Evolutionary conservation across 2,797 vertebrate species (phyloP).

Genomic region (Neostethus bicornis): DNA sequence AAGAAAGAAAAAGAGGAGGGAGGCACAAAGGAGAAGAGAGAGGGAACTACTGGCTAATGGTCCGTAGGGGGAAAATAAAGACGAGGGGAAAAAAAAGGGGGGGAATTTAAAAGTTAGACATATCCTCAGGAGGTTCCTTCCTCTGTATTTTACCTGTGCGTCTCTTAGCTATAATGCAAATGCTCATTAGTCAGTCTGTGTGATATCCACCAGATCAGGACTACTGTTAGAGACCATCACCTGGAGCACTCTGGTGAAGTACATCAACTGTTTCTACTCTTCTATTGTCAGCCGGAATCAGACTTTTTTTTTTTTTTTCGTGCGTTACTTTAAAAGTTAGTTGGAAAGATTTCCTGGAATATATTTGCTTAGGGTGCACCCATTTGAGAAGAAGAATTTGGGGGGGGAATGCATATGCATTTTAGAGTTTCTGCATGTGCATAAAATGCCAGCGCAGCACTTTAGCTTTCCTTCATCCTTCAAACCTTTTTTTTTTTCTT

Average conservation of each 20-base stretch:
- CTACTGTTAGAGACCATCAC: constrained; percentile 67
- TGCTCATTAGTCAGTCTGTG: constrained; percentile 84
- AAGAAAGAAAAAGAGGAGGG: constrained; percentile 65
- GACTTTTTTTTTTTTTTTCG: constrained; percentile 36
- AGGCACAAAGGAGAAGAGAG: constrained; percentile 45
- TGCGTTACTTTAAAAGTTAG: constrained; percentile 72
- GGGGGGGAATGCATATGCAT: constrained; percentile 70
- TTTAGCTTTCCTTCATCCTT: constrained; percentile 68
- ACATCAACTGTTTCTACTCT: constrained; percentile 53
- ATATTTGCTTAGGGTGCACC: constrained; percentile 75
- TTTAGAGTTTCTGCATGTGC: constrained; percentile 73
- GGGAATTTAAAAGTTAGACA: constrained; percentile 77
- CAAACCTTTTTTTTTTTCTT: constrained; percentile 61
- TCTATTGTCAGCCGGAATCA: constrained; percentile 57
- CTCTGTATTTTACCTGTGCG: constrained; percentile 74
- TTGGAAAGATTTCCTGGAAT: constrained; percentile 68
- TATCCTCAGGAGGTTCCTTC: constrained; percentile 84
- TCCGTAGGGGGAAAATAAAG: constrained; percentile 70
- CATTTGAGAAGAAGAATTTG: constrained; percentile 70
- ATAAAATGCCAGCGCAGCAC: constrained; percentile 72
- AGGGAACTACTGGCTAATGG: constrained; percentile 77
- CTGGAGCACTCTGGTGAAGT: constrained; percentile 61
- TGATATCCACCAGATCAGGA: constrained; percentile 69
- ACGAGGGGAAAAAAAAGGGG: constrained; percentile 51
- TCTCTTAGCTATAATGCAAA: constrained; percentile 77